phyloP scores from a whole-genome alignment of 2,113 vertebrate species.

The Spheniscus mendiculus region DNA sequence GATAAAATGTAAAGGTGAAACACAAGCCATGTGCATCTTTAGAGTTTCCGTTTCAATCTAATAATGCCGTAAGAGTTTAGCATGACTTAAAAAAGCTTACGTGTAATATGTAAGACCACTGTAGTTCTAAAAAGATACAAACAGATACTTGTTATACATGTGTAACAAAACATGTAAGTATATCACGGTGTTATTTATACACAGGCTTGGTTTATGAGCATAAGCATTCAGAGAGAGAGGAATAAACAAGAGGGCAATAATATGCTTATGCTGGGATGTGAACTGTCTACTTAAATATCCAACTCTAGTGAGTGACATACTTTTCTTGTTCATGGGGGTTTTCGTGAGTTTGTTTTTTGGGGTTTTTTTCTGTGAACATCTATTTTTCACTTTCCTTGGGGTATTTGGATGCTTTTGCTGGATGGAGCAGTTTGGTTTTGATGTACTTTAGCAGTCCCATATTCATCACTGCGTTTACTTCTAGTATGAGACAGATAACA shows the following conservation, averaged over 20 bases:
- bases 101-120: not conserved
- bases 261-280: not conserved
- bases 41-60: not conserved
- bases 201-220: not conserved
- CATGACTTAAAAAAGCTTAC: not conserved
- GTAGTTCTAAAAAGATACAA: not conserved
- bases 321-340: rapidly evolving
- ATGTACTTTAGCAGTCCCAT: not conserved
- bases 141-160: not conserved
- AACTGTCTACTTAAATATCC: not conserved
- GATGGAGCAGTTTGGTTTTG: not conserved
- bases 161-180: not conserved
- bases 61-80: not conserved
- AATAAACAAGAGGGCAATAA: not conserved
- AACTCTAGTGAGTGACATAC: not conserved
- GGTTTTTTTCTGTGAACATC: not conserved
- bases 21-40: not conserved
- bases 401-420: not conserved
- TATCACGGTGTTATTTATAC: not conserved
- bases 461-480: not conserved
- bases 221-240: not conserved
- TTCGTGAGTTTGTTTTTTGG: not conserved
- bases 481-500: not conserved
- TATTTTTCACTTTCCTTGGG: not conserved
- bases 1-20: not conserved